phyloP scores from a whole-genome alignment of 1,140 invertebrate genomes.

The Pollicipes pollicipes region DNA sequence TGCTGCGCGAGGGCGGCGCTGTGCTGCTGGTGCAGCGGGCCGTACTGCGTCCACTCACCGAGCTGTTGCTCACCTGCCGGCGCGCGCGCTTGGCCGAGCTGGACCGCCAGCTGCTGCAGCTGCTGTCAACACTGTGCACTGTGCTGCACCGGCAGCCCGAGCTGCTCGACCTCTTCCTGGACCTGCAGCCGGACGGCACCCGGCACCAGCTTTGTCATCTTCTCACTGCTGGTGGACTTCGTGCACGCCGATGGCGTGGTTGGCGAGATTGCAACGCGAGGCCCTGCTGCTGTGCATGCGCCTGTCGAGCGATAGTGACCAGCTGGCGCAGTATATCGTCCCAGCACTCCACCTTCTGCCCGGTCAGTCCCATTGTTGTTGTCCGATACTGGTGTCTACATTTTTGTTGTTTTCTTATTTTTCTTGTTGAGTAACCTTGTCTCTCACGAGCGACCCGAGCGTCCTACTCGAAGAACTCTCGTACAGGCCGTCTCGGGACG shows the following conservation, averaged over 20 bases:
- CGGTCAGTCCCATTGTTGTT: no score
- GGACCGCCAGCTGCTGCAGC: neutral
- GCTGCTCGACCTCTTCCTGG: neutral
- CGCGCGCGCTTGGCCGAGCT: neutral
- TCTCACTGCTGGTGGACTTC: conserved; percentile 72
- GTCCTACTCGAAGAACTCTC: no score
- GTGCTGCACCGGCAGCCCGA: neutral
- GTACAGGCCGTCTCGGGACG: no score
- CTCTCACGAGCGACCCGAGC: no score
- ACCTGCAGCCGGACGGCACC: neutral
- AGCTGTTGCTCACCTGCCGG: neutral
- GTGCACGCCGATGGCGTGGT: conserved; percentile 75
- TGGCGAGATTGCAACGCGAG: conserved; percentile 81
- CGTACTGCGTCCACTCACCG: neutral
- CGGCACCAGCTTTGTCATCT: conserved; percentile 62
- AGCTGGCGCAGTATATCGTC: conserved; percentile 69
- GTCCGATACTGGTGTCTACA: no score
- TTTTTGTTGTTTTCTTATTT: no score
- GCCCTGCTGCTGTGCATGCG: conserved; percentile 83
- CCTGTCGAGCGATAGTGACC: conserved; percentile 65
- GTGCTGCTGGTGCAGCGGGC: neutral
- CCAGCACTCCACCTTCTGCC: conserved; percentile 80
- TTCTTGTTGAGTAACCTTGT: no score
- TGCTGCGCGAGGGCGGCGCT: neutral
- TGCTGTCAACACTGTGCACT: neutral